phyloP scores from a whole-genome alignment of 2,113 vertebrate genomes.

The Atrichornis clamosus region DNA sequence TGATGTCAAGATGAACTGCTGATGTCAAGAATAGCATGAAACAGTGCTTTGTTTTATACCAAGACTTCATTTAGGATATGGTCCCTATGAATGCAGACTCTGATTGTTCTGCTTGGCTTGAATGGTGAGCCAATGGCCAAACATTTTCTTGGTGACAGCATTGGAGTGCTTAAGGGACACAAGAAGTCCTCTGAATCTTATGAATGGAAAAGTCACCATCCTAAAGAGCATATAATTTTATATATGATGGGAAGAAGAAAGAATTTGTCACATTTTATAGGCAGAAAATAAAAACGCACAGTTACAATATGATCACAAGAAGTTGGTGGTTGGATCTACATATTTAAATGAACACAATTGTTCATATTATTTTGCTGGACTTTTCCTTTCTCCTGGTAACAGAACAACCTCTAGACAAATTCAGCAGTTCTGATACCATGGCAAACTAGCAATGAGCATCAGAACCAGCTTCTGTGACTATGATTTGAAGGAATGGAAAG shows the following conservation, averaged over 20 bases:
- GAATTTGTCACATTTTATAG: neutral
- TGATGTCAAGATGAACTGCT: neutral
- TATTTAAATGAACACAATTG: neutral
- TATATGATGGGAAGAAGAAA: neutral
- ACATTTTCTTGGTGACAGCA: neutral
- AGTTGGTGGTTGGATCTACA: neutral
- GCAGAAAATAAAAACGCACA: neutral
- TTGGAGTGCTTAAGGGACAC: neutral
- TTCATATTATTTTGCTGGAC: neutral
- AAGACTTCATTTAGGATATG: neutral
- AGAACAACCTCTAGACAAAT: neutral
- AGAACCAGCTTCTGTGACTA: neutral
- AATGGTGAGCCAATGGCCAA: neutral
- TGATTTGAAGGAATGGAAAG: neutral
- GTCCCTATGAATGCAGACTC: neutral
- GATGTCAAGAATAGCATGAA: neutral
- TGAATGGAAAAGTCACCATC: neutral
- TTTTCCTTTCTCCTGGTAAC: neutral
- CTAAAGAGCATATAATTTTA: neutral
- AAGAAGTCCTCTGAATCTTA: neutral
- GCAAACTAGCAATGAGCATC: neutral
- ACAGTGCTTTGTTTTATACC: neutral
- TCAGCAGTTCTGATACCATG: neutral
- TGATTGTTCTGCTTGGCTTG: neutral
- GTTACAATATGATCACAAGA: neutral